Percentiles rank a stretch among this genome's conserved stretches.
Conservation (phyloP, 2,888 invertebrate species). For the Leptopterna dolabrata region DNA sequence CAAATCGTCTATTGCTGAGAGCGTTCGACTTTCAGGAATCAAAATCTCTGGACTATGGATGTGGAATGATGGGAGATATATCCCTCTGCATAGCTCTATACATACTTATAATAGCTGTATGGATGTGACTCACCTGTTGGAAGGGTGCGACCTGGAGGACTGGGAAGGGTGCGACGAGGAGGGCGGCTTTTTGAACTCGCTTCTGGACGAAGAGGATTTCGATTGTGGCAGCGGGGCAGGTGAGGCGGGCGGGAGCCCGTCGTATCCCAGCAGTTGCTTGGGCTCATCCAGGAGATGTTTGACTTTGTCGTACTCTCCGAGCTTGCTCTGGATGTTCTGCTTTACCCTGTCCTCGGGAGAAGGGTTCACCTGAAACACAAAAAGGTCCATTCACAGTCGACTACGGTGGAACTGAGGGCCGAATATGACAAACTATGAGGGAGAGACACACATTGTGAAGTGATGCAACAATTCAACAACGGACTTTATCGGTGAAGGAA, state of each 20-base stretch:
- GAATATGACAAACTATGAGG: too few relatives aligned
- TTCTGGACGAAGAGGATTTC: conserved; percentile 55
- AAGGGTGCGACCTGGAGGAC: conserved; percentile 63
- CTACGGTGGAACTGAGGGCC: too few relatives aligned
- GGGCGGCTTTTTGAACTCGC: conserved; percentile 74
- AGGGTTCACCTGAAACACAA: conserved; percentile 73
- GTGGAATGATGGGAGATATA: too few relatives aligned
- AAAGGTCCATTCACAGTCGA: not conserved
- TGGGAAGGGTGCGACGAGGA: conserved; percentile 69
- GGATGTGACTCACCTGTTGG: conserved; percentile 4
- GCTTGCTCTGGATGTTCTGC: conserved; percentile 78
- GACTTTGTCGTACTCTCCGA: conserved; percentile 78
- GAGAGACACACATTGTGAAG: too few relatives aligned
- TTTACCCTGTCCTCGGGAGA: conserved; percentile 73
- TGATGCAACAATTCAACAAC: too few relatives aligned
- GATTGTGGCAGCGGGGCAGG: conserved; percentile 63
- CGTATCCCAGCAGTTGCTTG: conserved; percentile 71
- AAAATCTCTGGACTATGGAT: too few relatives aligned
- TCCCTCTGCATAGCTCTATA: too few relatives aligned
- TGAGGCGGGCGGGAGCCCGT: conserved; percentile 72
- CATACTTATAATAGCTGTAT: too few relatives aligned
- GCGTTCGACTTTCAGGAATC: too few relatives aligned
- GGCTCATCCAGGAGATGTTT: conserved; percentile 70
- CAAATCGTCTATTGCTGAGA: too few relatives aligned
- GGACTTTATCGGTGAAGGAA: too few relatives aligned